These are phyloP conservation scores for Istiophorus platypterus DNA, from an alignment of 2,113 vertebrate species.

Conservation along the genomic window DNA sequence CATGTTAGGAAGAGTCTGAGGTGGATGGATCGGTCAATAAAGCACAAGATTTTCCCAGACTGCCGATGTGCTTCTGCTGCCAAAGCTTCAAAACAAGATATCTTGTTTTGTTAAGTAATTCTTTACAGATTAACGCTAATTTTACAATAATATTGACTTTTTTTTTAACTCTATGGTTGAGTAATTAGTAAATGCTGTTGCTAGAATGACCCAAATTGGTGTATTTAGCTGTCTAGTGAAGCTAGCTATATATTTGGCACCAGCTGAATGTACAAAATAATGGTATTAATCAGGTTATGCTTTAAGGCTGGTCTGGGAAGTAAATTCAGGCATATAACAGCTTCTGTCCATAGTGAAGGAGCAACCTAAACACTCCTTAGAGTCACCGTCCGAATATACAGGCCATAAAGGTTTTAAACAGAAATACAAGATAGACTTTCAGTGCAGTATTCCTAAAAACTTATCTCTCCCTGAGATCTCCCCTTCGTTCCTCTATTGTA, in stretches of 20 bases:
- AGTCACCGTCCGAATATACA: not conserved
- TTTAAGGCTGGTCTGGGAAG: not conserved
- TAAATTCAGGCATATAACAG: not conserved
- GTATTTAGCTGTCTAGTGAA: not conserved
- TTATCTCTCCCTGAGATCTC: not conserved
- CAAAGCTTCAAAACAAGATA: not conserved
- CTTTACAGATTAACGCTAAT: not conserved
- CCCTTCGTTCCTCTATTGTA: not conserved
- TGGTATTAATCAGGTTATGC: not conserved
- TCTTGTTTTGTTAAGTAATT: not conserved
- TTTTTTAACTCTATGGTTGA: not conserved
- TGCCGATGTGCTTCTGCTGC: not conserved
- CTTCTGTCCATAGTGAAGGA: not conserved
- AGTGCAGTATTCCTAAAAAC: not conserved
- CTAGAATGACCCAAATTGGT: not conserved
- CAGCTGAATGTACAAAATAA: not conserved
- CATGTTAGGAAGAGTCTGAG: too few species aligned
- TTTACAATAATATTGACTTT: not conserved
- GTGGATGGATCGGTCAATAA: too few species aligned
- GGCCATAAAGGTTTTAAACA: not conserved
- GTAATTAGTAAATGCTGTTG: not conserved
- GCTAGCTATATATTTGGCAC: not conserved
- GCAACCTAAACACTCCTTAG: not conserved
- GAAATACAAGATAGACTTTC: not conserved
- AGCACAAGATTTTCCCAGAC: too few species aligned